These are phyloP conservation scores for Fukomys damarensis DNA, from an alignment of 2,113 vertebrate genomes.

Conservation along the genomic window DNA sequence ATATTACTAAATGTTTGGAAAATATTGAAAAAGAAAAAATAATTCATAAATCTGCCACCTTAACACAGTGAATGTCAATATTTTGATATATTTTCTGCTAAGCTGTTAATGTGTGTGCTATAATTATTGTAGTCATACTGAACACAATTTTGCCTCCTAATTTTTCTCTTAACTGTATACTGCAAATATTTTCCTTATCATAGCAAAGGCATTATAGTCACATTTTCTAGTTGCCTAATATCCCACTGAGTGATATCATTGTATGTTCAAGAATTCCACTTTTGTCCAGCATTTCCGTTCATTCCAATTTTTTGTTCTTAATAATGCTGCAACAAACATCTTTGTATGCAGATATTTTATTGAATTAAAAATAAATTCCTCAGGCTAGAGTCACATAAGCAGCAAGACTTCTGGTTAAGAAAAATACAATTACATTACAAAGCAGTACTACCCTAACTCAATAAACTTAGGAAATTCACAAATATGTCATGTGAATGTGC, in stretches of 20 bases:
- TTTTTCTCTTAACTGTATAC: not conserved
- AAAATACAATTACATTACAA: not conserved
- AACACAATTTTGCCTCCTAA: not conserved
- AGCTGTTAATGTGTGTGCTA: not conserved
- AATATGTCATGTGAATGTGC: not conserved
- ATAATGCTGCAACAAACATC: not conserved
- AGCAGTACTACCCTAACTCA: not conserved
- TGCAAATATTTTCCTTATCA: not conserved
- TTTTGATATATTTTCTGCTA: conserved; percentile 8
- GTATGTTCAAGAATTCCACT: not conserved
- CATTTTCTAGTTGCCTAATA: not conserved
- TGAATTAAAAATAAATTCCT: conserved; percentile 26
- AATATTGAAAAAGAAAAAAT: not conserved
- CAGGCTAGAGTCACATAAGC: not conserved
- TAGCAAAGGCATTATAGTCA: not conserved
- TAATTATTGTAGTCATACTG: not conserved
- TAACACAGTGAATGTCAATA: not conserved
- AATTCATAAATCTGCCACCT: not conserved
- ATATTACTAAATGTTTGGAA: not conserved
- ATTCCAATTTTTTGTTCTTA: not conserved
- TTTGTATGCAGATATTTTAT: not conserved
- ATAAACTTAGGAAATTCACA: not conserved
- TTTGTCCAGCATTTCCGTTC: not conserved
- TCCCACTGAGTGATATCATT: not conserved
- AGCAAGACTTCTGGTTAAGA: not conserved